These are phyloP conservation scores for Tethea ocularis DNA, from an alignment of 2,888 invertebrate species.

Conservation along the genomic window DNA sequence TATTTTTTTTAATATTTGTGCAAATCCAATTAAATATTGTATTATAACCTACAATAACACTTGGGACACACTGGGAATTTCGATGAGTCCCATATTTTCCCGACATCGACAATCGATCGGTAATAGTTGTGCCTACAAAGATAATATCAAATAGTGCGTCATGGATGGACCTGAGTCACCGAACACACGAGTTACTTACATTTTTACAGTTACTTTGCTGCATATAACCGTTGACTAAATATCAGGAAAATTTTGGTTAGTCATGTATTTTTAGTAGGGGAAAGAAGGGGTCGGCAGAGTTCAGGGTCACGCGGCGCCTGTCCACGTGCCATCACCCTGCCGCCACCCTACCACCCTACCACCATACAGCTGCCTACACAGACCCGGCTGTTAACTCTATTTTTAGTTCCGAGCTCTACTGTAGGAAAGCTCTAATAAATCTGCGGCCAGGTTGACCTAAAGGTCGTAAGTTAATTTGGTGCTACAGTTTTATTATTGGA, in stretches of 20 bases:
- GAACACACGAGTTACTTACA: background rate
- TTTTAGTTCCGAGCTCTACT: conserved; percentile 50
- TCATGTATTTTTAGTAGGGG: conserved; percentile 38
- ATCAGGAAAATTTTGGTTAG: conserved; percentile 28
- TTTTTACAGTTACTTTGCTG: background rate
- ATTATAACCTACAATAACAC: too few relatives aligned
- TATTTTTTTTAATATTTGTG: too few relatives aligned
- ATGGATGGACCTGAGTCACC: background rate
- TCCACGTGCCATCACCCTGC: conserved; percentile 31
- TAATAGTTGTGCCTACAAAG: background rate
- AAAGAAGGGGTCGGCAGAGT: conserved; percentile 68
- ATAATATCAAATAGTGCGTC: background rate
- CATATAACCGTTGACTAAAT: conserved; percentile 9
- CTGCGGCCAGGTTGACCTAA: background rate
- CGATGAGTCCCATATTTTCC: too few relatives aligned
- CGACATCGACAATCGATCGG: too few relatives aligned
- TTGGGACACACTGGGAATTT: too few relatives aligned
- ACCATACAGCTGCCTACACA: conserved; percentile 34
- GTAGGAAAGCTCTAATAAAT: background rate
- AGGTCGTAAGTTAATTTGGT: background rate
- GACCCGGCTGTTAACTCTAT: conserved; percentile 48
- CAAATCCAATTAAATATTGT: too few relatives aligned
- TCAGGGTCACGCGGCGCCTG: conserved; percentile 64
- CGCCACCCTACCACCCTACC: conserved; percentile 30
- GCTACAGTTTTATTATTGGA: background rate